A percentile compares a stretch with the other conserved stretches of the same genome.
phyloP scores from a whole-genome alignment of 2,113 vertebrate species.

The Trematocara nigrifrons region DNA sequence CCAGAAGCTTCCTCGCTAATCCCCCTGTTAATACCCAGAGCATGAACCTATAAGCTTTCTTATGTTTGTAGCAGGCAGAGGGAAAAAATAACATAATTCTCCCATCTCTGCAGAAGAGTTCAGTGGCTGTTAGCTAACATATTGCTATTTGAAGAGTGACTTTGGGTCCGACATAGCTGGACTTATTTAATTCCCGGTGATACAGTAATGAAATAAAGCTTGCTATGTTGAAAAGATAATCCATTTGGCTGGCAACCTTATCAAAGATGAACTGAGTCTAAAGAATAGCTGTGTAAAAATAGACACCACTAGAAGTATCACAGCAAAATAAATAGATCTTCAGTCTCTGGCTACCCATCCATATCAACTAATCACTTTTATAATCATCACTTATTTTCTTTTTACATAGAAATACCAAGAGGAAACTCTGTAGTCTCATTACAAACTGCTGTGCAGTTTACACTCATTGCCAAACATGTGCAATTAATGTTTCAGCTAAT shows the following conservation, averaged over 20 bases:
- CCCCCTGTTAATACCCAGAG: conserved; percentile 58
- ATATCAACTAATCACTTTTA: conserved; percentile 7
- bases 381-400: conserved; percentile 22
- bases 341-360: not conserved
- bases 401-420: not conserved
- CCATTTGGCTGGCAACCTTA: conserved; percentile 37
- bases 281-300: not conserved
- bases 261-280: conserved; percentile 30
- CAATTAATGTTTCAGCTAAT: not conserved
- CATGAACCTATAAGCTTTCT: conserved; percentile 66
- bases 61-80: conserved; percentile 24
- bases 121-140: conserved; percentile 43
- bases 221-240: conserved; percentile 40
- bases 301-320: not conserved
- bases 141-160: conserved; percentile 46
- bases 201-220: conserved; percentile 30
- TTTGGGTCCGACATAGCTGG: conserved; percentile 25
- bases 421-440: not conserved
- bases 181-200: conserved; percentile 35
- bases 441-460: not conserved
- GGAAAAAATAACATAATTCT: conserved; percentile 52
- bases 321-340: conserved; percentile 21
- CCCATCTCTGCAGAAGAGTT: conserved; percentile 36
- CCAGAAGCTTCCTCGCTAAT: conserved; percentile 51
- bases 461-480: not conserved